Base-by-base conservation (phyloP, 2,888 invertebrate genomes). In the Calliphora vomitoria region DNA sequence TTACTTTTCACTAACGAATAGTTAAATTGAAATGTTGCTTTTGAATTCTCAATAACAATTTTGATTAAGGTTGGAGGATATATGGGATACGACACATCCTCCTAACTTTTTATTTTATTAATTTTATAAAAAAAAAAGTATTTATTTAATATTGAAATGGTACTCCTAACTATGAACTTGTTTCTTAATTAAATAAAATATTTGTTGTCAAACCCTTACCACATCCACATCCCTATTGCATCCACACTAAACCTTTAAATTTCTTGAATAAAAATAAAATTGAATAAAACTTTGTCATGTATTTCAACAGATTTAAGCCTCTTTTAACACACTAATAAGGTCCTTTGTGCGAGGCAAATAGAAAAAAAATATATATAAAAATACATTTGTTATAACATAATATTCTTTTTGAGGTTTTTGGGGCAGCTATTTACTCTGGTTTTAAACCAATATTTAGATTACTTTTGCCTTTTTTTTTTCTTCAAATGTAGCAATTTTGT, bases 381-480 rank as follows among this genome's bases (percentile, higher is more conserved):
- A 50, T 13, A 5, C 5, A 15, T 50, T 50, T 50, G 15, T 15
- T 15, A 15, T 50, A 50, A 50, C 5, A 50, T 50, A 41, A 41
- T 41, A 8, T 47, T 47, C 47, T 47, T 25, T 20, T 13, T 25
- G 25, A 13, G 11, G 5, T 20, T 13, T 60, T 60, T 25, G 11
- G 5, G 25, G 38, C n/a, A n/a, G n/a, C 20, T 66, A 20, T 44
- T 13, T 20, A 11, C n/a, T 20, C 8, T 13, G n/a, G n/a, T n/a
- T 66, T 53, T 4, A 64, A 64, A 38, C 38, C 8, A 64, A 38
- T 64, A 66, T 66, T 20, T 38, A 41, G 13, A 66, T 66, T 66
- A 66, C 13, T 13, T 44, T 66, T 66, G 11, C 6, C 6, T 31
- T 31, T 60, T 31, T 31, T 60, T 60, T 60, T 3, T 20, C 41